A percentile compares a stretch with the other conserved stretches of the same genome.
phyloP scores from a whole-genome alignment of 1,140 invertebrate species.

The Gonioctena quinquepunctata region DNA sequence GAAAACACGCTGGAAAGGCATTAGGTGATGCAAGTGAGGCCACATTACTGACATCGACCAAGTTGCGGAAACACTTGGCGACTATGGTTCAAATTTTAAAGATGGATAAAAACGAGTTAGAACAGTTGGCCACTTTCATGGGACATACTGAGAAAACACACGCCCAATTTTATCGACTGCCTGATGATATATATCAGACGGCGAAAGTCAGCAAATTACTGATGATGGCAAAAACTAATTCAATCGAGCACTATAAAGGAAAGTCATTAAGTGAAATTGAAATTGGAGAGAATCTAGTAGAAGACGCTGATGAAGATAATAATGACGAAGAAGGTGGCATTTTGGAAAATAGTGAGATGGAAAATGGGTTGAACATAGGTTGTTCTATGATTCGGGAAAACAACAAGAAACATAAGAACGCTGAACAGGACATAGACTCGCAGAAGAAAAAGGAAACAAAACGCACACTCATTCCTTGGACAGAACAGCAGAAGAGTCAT shows the following conservation, averaged over 20 bases:
- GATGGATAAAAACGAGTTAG: slow-evolving; percentile 44
- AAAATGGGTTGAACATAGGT: no score
- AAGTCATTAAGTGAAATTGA: no score
- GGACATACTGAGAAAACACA: slow-evolving; percentile 31
- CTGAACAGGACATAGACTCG: no score
- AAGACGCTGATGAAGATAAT: no score
- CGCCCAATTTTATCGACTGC: slow-evolving; percentile 31
- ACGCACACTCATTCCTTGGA: no score
- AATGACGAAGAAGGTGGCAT: no score
- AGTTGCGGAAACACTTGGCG: slow-evolving; percentile 47
- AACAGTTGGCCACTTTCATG: slow-evolving; percentile 47
- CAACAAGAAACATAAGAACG: no score
- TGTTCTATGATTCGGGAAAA: no score
- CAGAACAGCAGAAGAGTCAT: no score
- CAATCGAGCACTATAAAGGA: slow-evolving; percentile 39
- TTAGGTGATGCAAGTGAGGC: slow-evolving; percentile 41
- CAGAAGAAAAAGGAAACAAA: no score
- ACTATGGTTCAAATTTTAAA: slow-evolving; percentile 48
- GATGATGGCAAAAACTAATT: slow-evolving; percentile 45
- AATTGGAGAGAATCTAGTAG: no score
- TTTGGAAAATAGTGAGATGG: no score
- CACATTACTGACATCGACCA: slow-evolving; percentile 39
- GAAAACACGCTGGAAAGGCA: slow-evolving; percentile 35
- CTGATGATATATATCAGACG: slow-evolving; percentile 37
- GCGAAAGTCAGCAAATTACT: slow-evolving; percentile 45